Base-by-base conservation (phyloP, 2,888 invertebrate species). In the Liodrosophila aerea region DNA sequence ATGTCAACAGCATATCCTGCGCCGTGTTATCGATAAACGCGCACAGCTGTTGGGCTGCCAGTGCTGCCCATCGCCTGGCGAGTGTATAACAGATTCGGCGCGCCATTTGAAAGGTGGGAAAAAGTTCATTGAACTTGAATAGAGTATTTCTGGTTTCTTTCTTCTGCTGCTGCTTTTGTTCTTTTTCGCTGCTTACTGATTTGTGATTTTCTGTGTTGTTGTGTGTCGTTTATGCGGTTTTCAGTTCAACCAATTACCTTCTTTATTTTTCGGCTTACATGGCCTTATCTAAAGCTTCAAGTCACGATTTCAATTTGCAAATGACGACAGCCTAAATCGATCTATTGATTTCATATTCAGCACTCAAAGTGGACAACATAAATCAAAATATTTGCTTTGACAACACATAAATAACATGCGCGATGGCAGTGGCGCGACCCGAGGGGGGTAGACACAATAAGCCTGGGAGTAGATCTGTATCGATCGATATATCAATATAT, bases 231-330 rank as follows among this genome's bases (percentile, higher is more conserved):
- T n/a, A 34, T 12, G 11, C n/a, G 12, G 50, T 33, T 50, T 46
- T 30, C 7, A 34, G 15, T 29, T 49, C 16, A 52, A 62, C 50
- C 66, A 72, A 70, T 72, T 66, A 52, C 67, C 50, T 54, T 54
- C 30, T 50, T 39, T 33, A 18, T 9, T 13, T 39, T 4, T 7
- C 45, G 22, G 44, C 45, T 34, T 30, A 37, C 52, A 47, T 4
- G 43, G 45, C 43, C 81, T 82, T 82, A 82, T 86, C 86, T 82
- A 73, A 77, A 87, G 87, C 88, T 52, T 54, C 77, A 66, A 76
- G 85, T 87, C 87, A 87, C 87, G 87, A 87, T 76, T 75, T 71
- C 76, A 82, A 87, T 86, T 87, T 86, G 87, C 64, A 76, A 76
- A 63, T 59, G 53, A 50, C 64, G 60, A 73, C 64, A 59, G 64